These are phyloP conservation scores for Synanthedon formicaeformis DNA, from an alignment of 2,888 invertebrate genomes.

Conservation along the genomic window DNA sequence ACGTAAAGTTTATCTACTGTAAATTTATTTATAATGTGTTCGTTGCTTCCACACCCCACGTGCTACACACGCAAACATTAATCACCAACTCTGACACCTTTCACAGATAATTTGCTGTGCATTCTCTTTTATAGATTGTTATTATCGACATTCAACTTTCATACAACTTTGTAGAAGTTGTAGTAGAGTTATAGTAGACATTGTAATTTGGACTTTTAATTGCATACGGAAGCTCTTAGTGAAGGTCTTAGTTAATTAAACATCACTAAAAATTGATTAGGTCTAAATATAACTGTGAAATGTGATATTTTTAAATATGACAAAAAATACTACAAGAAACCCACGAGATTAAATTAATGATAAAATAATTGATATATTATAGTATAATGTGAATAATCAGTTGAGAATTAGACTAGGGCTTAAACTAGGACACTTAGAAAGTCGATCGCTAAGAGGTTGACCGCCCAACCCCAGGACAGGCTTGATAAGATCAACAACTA, in stretches of 20 bases:
- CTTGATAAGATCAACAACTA: no score
- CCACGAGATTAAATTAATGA: no score
- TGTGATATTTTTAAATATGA: no score
- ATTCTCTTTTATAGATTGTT: constrained; percentile 29
- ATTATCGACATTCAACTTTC: constrained; percentile 12
- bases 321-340: no score
- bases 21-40: constrained; percentile 1
- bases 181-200: constrained; percentile 13
- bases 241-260: constrained; percentile 2
- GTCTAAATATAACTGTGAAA: no score
- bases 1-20: background rate
- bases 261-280: no score
- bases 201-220: constrained; percentile 8
- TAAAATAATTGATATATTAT: no score
- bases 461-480: no score
- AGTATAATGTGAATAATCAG: no score
- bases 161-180: constrained; percentile 14
- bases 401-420: no score
- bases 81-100: constrained; percentile 46
- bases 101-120: constrained; percentile 31
- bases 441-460: no score
- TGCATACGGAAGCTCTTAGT: constrained; percentile 4
- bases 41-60: constrained; percentile 34
- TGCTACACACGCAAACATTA: constrained; percentile 63
- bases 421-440: no score